phyloP scores from a whole-genome alignment of 1,140 invertebrate genomes.

The Drosophila trapezifrons region DNA sequence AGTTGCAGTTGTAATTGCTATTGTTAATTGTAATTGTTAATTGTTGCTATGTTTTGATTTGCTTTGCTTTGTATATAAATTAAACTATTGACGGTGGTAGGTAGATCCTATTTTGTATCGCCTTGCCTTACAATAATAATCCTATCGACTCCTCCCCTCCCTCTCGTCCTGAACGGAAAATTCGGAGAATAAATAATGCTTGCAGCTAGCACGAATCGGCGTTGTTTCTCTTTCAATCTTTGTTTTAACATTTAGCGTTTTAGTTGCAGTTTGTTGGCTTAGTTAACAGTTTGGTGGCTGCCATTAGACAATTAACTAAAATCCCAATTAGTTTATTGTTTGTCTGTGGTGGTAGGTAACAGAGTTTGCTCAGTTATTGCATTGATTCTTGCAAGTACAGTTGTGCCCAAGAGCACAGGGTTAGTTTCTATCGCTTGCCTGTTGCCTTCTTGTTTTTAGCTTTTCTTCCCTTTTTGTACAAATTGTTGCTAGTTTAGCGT shows the following conservation, averaged over 20 bases:
- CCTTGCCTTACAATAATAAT: conserved; percentile 43
- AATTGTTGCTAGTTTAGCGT: conserved; percentile 53
- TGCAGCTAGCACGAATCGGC: conserved; percentile 57
- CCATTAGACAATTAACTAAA: conserved; percentile 32
- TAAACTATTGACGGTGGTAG: conserved; percentile 81
- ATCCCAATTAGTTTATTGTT: conserved; percentile 38
- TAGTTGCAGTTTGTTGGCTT: conserved; percentile 17
- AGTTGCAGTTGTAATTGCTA: conserved; percentile 62
- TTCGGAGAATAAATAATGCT: conserved; percentile 54
- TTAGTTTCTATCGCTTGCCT: conserved; percentile 17
- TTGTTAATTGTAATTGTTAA: conserved; percentile 54
- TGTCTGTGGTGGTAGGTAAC: conserved; percentile 40
- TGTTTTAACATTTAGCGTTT: conserved; percentile 16
- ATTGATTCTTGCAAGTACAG: conserved; percentile 30
- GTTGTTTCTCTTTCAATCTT: conserved; percentile 4
- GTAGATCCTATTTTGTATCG: conserved; percentile 70
- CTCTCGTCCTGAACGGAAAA: conserved; percentile 18
- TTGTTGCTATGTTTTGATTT: conserved; percentile 52
- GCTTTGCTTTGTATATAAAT: conserved; percentile 58
- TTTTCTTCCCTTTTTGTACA: conserved; percentile 50
- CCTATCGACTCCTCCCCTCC: conserved; percentile 3
- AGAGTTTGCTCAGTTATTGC: conserved; percentile 47
- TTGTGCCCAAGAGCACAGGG: conserved; percentile 2
- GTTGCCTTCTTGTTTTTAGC: conserved; percentile 5
- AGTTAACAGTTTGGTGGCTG: conserved; percentile 1